phyloP scores from a whole-genome alignment of 2,113 vertebrate species.

The Gobiocypris rarus region DNA sequence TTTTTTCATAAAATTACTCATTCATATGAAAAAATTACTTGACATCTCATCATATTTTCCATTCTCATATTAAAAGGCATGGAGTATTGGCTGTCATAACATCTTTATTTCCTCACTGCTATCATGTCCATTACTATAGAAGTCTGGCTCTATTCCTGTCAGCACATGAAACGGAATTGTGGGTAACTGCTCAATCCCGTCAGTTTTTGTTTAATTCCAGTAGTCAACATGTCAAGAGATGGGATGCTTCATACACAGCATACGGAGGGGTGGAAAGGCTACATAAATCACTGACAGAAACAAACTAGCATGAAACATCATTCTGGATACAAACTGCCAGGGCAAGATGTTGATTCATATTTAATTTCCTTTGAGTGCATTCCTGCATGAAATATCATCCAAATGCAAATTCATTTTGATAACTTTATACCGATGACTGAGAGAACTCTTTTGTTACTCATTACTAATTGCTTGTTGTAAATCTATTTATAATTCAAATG shows the following conservation, averaged over 20 bases:
- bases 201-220: constrained; percentile 49
- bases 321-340: constrained; percentile 13
- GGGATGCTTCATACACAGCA: constrained; percentile 13
- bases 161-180: constrained; percentile 44
- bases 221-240: constrained; percentile 42
- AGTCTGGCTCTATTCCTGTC: constrained; percentile 37
- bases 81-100: constrained; percentile 22
- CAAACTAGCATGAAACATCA: constrained; percentile 28
- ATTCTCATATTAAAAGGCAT: constrained; percentile 12
- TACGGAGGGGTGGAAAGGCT: not conserved
- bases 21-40: too few relatives aligned
- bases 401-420: constrained; percentile 12
- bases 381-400: not conserved
- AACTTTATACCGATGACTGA: not conserved
- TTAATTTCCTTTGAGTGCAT: constrained; percentile 25
- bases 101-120: constrained; percentile 12
- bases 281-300: constrained; percentile 43
- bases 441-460: not conserved
- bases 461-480: not conserved
- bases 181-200: constrained; percentile 46
- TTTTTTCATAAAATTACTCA: constrained; percentile 1
- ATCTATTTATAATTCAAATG: not conserved
- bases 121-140: constrained; percentile 41
- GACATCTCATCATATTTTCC: not conserved
- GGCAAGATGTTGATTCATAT: constrained; percentile 14